phyloP scores from a whole-genome alignment of 1,140 invertebrate species.

The Ooceraea biroi region DNA sequence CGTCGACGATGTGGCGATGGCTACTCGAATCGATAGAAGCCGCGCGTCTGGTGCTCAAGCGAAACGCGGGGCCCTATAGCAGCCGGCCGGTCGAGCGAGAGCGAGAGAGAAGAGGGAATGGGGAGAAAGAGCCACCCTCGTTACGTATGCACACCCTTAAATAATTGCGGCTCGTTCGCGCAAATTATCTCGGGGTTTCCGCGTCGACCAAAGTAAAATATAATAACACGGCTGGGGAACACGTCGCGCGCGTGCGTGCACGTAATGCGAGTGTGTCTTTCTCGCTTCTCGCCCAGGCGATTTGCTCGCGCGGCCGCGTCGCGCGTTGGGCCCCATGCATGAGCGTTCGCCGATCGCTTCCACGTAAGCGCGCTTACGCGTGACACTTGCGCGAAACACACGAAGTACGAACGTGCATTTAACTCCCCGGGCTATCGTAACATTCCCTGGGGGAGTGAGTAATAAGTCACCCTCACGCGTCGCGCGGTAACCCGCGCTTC shows the following conservation, averaged over 20 bases:
- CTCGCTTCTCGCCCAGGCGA: conserved; percentile 40
- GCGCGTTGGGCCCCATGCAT: conserved; percentile 1
- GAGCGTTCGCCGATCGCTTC: conserved; percentile 58
- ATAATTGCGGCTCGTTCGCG: conserved; percentile 83
- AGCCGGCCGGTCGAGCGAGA: conserved; percentile 6
- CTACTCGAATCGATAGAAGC: conserved; percentile 69
- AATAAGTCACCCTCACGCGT: conserved; percentile 24
- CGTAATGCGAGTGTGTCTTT: conserved; percentile 60
- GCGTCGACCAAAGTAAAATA: conserved; percentile 80
- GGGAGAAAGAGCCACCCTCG: conserved; percentile 69
- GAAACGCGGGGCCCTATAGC: conserved; percentile 36
- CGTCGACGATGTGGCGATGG: conserved; percentile 52
- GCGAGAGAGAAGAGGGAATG: not conserved
- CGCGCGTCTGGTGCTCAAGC: conserved; percentile 31
- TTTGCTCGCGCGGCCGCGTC: conserved; percentile 28
- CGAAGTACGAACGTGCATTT: conserved; percentile 62
- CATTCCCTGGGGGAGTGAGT: conserved; percentile 17
- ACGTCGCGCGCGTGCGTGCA: conserved; percentile 69
- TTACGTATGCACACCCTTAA: conserved; percentile 82
- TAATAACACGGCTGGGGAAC: conserved; percentile 77
- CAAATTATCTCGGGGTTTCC: conserved; percentile 83
- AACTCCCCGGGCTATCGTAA: conserved; percentile 39
- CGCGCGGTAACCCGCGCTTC: conserved; percentile 10
- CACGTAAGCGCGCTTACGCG: conserved; percentile 57
- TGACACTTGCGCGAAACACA: conserved; percentile 46